These are phyloP conservation scores for Cydia strobilella DNA, from an alignment of 1,140 invertebrate genomes.

Conservation along the genomic window DNA sequence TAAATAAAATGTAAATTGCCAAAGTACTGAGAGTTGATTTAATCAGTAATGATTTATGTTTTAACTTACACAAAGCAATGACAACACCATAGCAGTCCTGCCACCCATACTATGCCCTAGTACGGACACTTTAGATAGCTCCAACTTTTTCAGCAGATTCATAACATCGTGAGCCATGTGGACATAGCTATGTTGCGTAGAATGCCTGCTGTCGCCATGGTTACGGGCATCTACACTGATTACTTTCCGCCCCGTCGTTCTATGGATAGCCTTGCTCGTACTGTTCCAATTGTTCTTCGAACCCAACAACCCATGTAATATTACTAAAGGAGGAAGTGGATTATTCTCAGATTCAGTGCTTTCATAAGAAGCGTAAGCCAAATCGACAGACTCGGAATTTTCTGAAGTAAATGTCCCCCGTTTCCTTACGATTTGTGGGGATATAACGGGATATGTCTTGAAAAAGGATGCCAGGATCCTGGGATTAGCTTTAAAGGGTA, in stretches of 20 bases:
- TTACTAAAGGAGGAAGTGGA: conserved; percentile 84
- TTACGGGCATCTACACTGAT: conserved; percentile 94
- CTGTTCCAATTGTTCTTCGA: conserved; percentile 93
- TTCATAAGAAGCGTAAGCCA: conserved; percentile 75
- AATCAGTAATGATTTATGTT: neutral
- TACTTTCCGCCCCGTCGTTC: conserved; percentile 86
- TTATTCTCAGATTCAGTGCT: conserved; percentile 55
- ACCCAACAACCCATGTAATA: conserved; percentile 93
- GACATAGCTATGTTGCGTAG: conserved; percentile 85
- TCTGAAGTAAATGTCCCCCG: conserved; percentile 44
- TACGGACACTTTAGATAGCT: conserved; percentile 84
- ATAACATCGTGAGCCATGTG: conserved; percentile 90
- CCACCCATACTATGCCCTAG: conserved; percentile 98
- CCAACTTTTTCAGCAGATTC: conserved; percentile 83
- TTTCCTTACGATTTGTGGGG: conserved; percentile 36
- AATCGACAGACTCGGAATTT: conserved; percentile 66
- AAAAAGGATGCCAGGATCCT: conserved; percentile 43
- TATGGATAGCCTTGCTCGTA: conserved; percentile 88
- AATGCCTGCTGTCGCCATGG: conserved; percentile 95
- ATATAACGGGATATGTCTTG: conserved; percentile 39
- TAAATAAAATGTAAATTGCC: no score
- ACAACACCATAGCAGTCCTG: conserved; percentile 89
- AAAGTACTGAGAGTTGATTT: no score
- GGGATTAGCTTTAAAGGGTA: conserved; percentile 47
- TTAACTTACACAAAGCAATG: conserved; percentile 84